Base-by-base conservation (phyloP, 2,888 invertebrate species). In the Timema cristinae region DNA sequence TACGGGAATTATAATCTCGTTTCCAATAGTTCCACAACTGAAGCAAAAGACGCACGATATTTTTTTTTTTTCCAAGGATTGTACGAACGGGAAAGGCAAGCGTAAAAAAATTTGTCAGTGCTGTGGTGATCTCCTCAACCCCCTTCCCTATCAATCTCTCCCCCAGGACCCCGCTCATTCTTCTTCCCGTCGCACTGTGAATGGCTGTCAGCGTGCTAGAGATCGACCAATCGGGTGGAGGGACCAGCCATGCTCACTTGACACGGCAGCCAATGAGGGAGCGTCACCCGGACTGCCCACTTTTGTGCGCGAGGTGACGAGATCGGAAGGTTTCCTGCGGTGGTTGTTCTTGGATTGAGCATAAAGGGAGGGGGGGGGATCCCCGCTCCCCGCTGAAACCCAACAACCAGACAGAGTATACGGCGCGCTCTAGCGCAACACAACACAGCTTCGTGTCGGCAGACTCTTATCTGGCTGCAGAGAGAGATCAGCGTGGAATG, bases 161-260 rank as follows among this genome's bases (percentile, higher is more conserved):
- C 61, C 10, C 32, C 11, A 16, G 61, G 47, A 61, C 13, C 61
- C 61, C 32, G 32, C 32, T 32, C 63, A 9, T 32, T 32, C 47
- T n/a, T 68, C 15, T 68, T 51, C 68, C n/a, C 52, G 52, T 47
- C 13, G 54, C 52, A 32, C 51, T 54, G 52, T 68, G 68, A 68
- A 54, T 68, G 68, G 68, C 68, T 68, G 68, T 68, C 68, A 52
- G 48, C 54, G 68, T 50, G 68, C 68, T 48, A 52, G 68, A 51
- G 54, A 48, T 54, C 52, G 13, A 47, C 68, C 68, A 68, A 68
- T 68, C 51, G 52, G 6, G 15, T 16, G 61, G 16, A 16, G 61
- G 47, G 61, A 61, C 11, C 10, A 7, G 48, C 51, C 6, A 8
- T 1, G 52, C 32, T 68, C 68, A 52, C 68, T 68, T 68, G 68